Evolutionary conservation across 2,888 invertebrate species (phyloP).

Genomic region (Halocaridina rubra): DNA sequence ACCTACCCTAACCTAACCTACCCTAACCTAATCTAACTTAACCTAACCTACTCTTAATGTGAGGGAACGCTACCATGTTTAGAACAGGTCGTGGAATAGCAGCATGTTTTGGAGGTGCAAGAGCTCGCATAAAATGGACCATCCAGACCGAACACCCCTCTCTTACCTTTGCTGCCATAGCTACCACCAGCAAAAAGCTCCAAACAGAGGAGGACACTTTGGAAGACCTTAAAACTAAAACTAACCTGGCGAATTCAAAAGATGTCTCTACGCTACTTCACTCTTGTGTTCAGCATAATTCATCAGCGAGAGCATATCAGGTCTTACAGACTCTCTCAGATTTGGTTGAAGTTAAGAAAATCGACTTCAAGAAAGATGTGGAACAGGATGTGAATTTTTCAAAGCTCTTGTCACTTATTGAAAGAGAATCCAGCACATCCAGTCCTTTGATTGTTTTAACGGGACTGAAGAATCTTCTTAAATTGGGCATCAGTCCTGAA

Average conservation of each 20-base stretch:
- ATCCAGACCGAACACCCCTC: background rate
- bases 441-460: conserved; percentile 6
- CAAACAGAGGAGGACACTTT: background rate
- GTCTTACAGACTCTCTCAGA: conserved; percentile 26
- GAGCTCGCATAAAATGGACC: background rate
- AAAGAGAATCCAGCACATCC: background rate
- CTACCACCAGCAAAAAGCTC: background rate
- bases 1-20: too few relatives aligned
- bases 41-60: too few relatives aligned
- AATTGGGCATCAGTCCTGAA: conserved; percentile 20
- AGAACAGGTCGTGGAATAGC: conserved; percentile 23
- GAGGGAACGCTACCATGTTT: conserved; percentile 6
- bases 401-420: conserved; percentile 28
- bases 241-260: background rate
- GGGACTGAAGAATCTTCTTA: conserved; percentile 20
- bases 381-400: conserved; percentile 25
- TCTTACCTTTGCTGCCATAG: background rate
- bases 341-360: conserved; percentile 24
- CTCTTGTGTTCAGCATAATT: background rate
- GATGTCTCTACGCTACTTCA: background rate
- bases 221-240: too few relatives aligned
- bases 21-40: too few relatives aligned
- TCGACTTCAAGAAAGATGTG: conserved; percentile 40
- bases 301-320: background rate
- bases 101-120: conserved; percentile 11